Base-by-base conservation (phyloP, 1,140 invertebrate species). In the Tetramorium simillimum region DNA sequence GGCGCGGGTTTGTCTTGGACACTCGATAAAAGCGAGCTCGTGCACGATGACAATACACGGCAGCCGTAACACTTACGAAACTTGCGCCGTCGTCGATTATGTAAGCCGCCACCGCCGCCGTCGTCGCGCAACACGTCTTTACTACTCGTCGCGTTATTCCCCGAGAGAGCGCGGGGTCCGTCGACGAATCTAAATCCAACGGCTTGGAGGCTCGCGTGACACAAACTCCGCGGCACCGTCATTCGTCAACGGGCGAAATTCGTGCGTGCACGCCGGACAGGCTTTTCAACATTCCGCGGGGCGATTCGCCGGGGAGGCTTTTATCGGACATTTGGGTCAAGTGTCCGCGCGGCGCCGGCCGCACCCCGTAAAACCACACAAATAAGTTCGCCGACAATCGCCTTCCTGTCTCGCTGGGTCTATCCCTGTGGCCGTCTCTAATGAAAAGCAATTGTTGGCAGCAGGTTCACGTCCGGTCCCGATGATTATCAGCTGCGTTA, bases 311-410 rank as follows among this genome's bases (percentile, higher is more conserved):
- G 18, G 4, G 21, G 24, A 12, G 9, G 18, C 40, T 75, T 75
- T 75, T 62, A 62, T 84, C 60, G 21, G 3, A 67, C n/a, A 85
- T 85, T 78, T 85, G 46, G 82, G 75, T 78, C 82, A 78, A 53
- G 82, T 77, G 53, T 37, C 28, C 70, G n/a, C 70, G n/a, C 53
- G 24, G 24, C 28, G 43, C 24, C 53, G 33, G 82, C 80, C 80
- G 69, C 80, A 84, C 69, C 80, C 56, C 80, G 40, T 24, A 24
- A 78, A 65, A 65, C 21, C 40, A 21, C 60, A 78, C 73, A 37
- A 28, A 33, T 33, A 43, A 56, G n/a, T 49, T 73, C 49, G 24
- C 21, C 28, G 18, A 72, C 65, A 60, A 70, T 72, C 51, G 67
- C 9, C 33, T 72, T 43, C 16, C 75, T 78, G 49, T 85, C 46